phyloP scores from a whole-genome alignment of 2,888 invertebrate genomes.

The Spilarctia lutea region DNA sequence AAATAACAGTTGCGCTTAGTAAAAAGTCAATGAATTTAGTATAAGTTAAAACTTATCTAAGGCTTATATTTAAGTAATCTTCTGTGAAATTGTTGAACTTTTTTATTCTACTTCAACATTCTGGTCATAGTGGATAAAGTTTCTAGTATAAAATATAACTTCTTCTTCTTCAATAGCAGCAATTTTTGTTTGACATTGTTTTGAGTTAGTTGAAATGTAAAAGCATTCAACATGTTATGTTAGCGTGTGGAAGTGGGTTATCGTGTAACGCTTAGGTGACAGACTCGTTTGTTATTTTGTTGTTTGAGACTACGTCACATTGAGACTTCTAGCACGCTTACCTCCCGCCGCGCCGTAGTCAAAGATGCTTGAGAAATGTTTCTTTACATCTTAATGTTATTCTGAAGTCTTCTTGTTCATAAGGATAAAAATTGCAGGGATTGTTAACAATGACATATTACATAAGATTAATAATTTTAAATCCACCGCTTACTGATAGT shows the following conservation, averaged over 20 bases:
- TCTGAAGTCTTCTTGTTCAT: neutral
- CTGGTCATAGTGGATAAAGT: neutral
- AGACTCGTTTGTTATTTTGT: constrained; percentile 13
- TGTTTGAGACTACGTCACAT: constrained; percentile 16
- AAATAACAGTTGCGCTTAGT: neutral
- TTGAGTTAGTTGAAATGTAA: constrained; percentile 8
- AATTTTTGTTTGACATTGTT: neutral
- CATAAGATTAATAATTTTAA: neutral
- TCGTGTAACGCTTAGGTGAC: constrained; percentile 15
- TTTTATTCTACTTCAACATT: neutral
- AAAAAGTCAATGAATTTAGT: neutral
- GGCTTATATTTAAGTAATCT: neutral
- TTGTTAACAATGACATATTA: neutral
- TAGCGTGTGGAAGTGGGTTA: constrained; percentile 15
- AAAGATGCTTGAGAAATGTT: neutral
- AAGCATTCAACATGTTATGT: constrained; percentile 2
- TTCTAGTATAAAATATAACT: neutral
- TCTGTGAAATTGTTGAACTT: neutral
- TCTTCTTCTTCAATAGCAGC: neutral
- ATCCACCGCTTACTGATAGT: neutral
- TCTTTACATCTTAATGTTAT: neutral
- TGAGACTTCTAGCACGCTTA: constrained; percentile 1
- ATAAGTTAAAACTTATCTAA: neutral
- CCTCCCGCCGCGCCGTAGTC: neutral
- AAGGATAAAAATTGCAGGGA: neutral